phyloP scores from a whole-genome alignment of 2,888 invertebrate species.

The Lepidocyrtinus sp. region DNA sequence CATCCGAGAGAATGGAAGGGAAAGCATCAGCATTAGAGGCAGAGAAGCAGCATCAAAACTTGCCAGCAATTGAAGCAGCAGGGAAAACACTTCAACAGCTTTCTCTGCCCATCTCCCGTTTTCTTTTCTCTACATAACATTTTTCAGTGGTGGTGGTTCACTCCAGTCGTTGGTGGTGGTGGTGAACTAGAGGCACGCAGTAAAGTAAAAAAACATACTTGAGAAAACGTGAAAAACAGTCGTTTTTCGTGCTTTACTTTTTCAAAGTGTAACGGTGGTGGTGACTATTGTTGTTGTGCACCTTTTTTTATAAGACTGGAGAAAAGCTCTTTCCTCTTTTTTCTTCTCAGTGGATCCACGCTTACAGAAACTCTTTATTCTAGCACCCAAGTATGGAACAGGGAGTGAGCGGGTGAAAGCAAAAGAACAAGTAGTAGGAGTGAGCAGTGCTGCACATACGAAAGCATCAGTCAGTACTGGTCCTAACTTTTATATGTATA shows the following conservation, averaged over 20 bases:
- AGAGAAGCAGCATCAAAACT: conserved; percentile 37
- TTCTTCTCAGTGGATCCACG: conserved; percentile 8
- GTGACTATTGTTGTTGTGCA: conserved; percentile 29
- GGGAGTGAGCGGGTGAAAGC: conserved; percentile 1
- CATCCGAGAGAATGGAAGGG: neutral
- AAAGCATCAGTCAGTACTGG: conserved; percentile 8
- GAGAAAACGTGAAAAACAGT: conserved; percentile 47
- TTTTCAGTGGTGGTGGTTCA: conserved; percentile 12
- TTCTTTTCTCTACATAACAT: conserved; percentile 31
- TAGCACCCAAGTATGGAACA: neutral
- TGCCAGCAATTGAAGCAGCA: conserved; percentile 24
- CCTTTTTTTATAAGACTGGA: conserved; percentile 16
- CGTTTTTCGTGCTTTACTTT: conserved; percentile 32
- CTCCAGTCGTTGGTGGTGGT: conserved; percentile 26
- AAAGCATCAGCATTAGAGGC: conserved; percentile 37
- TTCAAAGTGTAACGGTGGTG: conserved; percentile 18
- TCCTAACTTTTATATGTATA: conserved; percentile 28
- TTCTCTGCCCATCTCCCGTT: conserved; percentile 32
- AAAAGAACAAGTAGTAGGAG: conserved; percentile 45
- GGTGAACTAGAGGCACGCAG: conserved; percentile 38
- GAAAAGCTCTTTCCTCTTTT: neutral
- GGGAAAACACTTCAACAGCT: conserved; percentile 22
- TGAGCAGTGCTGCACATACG: conserved; percentile 35
- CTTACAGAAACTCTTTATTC: conserved; percentile 8
- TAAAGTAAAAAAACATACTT: conserved; percentile 14